Percentiles rank a stretch among this genome's conserved stretches.
Evolutionary conservation across 2,113 vertebrate species (phyloP).

Genomic region (Cynoglossus semilaevis): DNA sequence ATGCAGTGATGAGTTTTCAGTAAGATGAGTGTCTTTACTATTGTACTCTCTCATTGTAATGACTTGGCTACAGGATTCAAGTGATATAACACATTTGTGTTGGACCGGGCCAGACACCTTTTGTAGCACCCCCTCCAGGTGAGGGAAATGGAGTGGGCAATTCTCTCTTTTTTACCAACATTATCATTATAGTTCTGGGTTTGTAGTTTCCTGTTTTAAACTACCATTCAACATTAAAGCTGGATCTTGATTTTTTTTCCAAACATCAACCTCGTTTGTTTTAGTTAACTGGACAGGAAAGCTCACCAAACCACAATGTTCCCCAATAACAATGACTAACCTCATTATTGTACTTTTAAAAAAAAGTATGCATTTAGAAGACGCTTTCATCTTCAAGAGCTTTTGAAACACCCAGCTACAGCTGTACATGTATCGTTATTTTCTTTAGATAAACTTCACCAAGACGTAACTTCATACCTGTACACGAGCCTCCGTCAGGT

Average conservation of each 20-base stretch:
- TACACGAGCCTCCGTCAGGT: slow-evolving; percentile 93
- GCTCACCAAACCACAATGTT: not conserved
- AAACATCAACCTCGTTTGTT: not conserved
- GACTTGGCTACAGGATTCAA: too few species aligned
- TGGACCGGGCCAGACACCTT: too few species aligned
- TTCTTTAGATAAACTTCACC: too few species aligned
- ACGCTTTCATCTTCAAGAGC: not conserved
- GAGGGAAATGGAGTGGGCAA: too few species aligned
- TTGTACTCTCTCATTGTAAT: too few species aligned
- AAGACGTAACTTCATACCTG: slow-evolving; percentile 86
- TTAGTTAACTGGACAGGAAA: not conserved
- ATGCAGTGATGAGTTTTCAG: too few species aligned
- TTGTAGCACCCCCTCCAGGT: too few species aligned
- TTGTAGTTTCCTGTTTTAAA: not conserved
- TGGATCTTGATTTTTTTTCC: not conserved
- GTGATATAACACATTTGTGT: too few species aligned
- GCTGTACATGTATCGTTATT: too few species aligned
- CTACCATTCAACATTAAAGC: not conserved
- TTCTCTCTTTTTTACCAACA: too few species aligned
- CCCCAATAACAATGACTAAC: not conserved
- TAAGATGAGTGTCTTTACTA: too few species aligned
- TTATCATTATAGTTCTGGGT: too few species aligned
- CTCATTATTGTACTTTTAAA: not conserved
- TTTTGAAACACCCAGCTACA: not conserved
- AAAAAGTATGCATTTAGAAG: not conserved